These are phyloP conservation scores for Clarias fuscus DNA, from an alignment of 2,797 vertebrate genomes.

Conservation along the genomic window DNA sequence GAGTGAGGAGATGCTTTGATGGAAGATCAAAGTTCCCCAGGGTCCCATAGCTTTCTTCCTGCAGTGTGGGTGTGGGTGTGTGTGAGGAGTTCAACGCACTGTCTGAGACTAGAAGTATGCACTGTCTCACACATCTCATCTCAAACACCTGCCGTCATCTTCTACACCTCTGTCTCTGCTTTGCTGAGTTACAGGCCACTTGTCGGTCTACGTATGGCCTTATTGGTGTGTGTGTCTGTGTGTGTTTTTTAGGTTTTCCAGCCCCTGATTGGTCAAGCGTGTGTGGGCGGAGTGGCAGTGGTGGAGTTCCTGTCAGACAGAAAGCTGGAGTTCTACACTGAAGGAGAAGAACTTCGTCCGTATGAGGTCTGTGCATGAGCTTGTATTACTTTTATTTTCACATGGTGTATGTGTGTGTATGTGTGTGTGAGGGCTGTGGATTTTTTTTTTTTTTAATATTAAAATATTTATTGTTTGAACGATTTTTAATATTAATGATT, in stretches of 20 bases:
- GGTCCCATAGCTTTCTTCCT: slow-evolving; percentile 7
- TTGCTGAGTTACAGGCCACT: not conserved
- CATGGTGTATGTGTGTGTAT: not conserved
- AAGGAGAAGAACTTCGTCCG: slow-evolving; percentile 43
- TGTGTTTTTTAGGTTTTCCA: slow-evolving; percentile 51
- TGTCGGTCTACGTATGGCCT: not conserved
- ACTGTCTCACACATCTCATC: not conserved
- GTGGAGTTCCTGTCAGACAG: slow-evolving; percentile 58
- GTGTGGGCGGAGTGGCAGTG: slow-evolving; percentile 45
- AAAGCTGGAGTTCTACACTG: slow-evolving; percentile 55
- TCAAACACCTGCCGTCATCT: not conserved
- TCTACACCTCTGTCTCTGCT: not conserved
- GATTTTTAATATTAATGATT: not conserved
- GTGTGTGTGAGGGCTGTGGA: not conserved
- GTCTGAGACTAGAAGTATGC: slow-evolving; percentile 6
- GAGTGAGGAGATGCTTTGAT: not conserved
- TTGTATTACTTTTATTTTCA: not conserved
- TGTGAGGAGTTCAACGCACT: not conserved
- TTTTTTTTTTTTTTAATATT: not conserved
- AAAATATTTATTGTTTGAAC: not conserved
- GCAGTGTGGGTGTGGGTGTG: not conserved
- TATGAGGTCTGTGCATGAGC: slow-evolving; percentile 47
- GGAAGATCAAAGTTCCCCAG: slow-evolving; percentile 31
- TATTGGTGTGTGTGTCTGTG: slow-evolving; percentile 31
- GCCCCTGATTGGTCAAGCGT: slow-evolving; percentile 50